Evolutionary conservation across 2,797 vertebrate species (phyloP), one percentile per base, ranked within the genome.

Genomic region (Notolabrus celidotus): DNA sequence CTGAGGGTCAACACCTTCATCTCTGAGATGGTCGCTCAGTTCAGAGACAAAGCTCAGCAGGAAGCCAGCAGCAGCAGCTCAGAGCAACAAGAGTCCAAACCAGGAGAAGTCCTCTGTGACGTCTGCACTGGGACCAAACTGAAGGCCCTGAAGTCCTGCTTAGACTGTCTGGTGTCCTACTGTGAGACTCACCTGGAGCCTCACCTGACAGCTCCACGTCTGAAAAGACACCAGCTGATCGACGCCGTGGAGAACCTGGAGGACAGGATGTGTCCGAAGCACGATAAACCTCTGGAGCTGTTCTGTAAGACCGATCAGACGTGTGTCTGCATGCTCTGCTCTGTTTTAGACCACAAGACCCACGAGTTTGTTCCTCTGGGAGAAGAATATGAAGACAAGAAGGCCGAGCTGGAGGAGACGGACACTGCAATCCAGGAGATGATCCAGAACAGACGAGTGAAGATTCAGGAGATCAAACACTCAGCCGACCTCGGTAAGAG

Each of bases 201-300:
- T 59, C 66, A 68, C 42, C 46, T 68, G 66, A 68, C 46, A 25
- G 0, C 0, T 0, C 11, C 42, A 33, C 0, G 67, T 0, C 50
- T 62, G 58, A 62, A 49, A 11, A 62, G 9, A 49, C 67, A 71
- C 31, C 58, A 68, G 58, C 69, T 68, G 64, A 58, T 67, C 0
- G 27, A 72, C 1, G 69, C 69, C 22, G 45, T 74, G 65, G 58
- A 57, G 67, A 49, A 70, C 20, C 51, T 69, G 66, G 50, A 65
- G 31, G 46, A 1, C 59, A 36, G 46, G 64, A 78, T 73, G 49
- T 79, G 76, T 72, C 11, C 1, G 12, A 64, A 50, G 34, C 77
- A 78, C 29, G 17, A 64, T 42, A 58, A 73, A 63, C 58, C 54
- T 64, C 65, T 79, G 60, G 60, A 79, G 59, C 70, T 79, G 22